Conservation (phyloP, 2,888 invertebrate genomes). For the Nemapogon koenigi region DNA sequence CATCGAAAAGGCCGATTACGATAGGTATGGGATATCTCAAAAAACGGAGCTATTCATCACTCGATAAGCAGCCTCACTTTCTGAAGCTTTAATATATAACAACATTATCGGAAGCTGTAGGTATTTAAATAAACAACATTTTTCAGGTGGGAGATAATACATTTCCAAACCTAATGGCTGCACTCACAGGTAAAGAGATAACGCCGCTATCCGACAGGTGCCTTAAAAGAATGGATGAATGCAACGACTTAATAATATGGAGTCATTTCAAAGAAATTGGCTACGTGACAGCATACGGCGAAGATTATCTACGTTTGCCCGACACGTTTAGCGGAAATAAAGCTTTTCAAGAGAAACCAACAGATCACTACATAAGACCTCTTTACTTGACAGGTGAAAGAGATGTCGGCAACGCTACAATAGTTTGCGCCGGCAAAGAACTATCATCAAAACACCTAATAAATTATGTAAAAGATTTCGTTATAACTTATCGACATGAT, state of each 20-base stretch:
- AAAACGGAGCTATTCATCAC: no score
- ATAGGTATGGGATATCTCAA: no score
- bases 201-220: slow-evolving; percentile 56
- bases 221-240: slow-evolving; percentile 59
- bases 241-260: slow-evolving; percentile 81
- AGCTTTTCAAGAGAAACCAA: slow-evolving; percentile 76
- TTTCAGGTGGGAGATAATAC: slow-evolving; percentile 85
- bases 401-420: slow-evolving; percentile 47
- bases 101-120: no score
- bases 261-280: slow-evolving; percentile 72
- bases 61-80: no score
- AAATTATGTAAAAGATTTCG: slow-evolving; percentile 72
- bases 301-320: slow-evolving; percentile 72
- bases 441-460: slow-evolving; percentile 73
- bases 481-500: slow-evolving; percentile 63
- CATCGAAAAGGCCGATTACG: no score
- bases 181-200: slow-evolving; percentile 73
- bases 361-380: slow-evolving; percentile 82
- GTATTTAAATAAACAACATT: no score
- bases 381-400: slow-evolving; percentile 73
- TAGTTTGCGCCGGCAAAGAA: slow-evolving; percentile 51
- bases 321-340: slow-evolving; percentile 68
- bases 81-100: no score
- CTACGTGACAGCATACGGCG: slow-evolving; percentile 81
- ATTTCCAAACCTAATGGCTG: slow-evolving; percentile 87